Evolutionary conservation across 1,140 invertebrate genomes (phyloP).

Genomic region (Halictus rubicundus): DNA sequence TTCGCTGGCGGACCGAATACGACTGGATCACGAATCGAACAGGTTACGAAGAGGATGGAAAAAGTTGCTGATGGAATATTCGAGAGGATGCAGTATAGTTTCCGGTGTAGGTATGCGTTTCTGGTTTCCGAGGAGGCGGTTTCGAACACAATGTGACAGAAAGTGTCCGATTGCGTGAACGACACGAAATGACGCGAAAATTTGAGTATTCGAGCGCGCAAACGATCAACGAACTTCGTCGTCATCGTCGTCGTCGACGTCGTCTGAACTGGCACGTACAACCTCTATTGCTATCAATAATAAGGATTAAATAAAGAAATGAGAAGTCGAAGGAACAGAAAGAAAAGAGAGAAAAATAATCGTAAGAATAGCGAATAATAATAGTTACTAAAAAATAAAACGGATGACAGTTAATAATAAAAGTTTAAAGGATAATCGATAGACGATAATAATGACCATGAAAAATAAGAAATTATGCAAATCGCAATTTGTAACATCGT

Average conservation of each 20-base stretch:
- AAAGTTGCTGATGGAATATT: not conserved
- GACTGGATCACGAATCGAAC: conserved; percentile 59
- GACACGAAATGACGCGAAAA: conserved; percentile 37
- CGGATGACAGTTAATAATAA: conserved; percentile 53
- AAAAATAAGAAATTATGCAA: conserved; percentile 59
- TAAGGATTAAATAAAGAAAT: conserved; percentile 53
- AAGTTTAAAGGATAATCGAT: conserved; percentile 66
- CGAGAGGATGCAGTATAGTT: not conserved
- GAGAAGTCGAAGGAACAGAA: not conserved
- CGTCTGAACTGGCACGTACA: conserved; percentile 70
- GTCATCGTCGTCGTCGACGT: conserved; percentile 48
- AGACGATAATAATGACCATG: conserved; percentile 67
- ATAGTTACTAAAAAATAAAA: conserved; percentile 58
- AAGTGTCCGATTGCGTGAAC: conserved; percentile 27
- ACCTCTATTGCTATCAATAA: conserved; percentile 65
- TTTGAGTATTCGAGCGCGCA: conserved; percentile 58
- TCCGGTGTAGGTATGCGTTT: not conserved
- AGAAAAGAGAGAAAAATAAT: conserved; percentile 21
- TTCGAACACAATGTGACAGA: conserved; percentile 3
- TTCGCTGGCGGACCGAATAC: conserved; percentile 1
- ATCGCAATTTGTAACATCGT: conserved; percentile 59
- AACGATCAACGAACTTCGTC: conserved; percentile 57
- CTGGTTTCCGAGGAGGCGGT: not conserved
- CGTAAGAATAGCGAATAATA: conserved; percentile 44
- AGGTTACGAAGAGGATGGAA: conserved; percentile 48